Evolutionary conservation across 1,140 invertebrate genomes (phyloP).

Genomic region (Trichomalopsis sarcophagae): DNA sequence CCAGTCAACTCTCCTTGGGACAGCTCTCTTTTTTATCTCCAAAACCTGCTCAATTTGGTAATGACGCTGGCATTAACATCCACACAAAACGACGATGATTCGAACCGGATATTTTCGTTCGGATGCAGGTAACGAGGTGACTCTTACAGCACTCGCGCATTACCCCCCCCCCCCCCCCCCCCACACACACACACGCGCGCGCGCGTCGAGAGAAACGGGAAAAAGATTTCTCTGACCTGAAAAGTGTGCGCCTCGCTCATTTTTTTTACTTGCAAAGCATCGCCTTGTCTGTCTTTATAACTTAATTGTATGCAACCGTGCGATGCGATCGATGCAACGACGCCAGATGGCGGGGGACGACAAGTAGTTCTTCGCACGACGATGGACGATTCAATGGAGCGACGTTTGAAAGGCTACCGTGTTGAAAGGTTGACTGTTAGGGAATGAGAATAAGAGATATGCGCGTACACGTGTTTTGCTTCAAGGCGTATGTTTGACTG

Average conservation of each 20-base stretch:
- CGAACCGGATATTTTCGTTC: constrained; percentile 62
- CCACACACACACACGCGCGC: constrained; percentile 1
- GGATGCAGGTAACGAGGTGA: constrained; percentile 39
- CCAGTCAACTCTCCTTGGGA: too few relatives aligned
- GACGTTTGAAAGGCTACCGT: not conserved
- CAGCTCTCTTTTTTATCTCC: too few relatives aligned
- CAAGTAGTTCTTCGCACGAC: not conserved
- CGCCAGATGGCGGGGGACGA: not conserved
- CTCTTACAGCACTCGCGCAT: not conserved
- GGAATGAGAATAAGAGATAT: not conserved
- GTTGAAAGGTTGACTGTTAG: not conserved
- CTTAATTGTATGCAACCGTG: not conserved
- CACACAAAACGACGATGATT: constrained; percentile 50
- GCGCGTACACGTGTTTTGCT: not conserved
- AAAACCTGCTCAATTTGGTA: not conserved
- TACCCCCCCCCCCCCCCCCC: too few relatives aligned
- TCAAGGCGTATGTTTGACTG: not conserved
- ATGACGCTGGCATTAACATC: not conserved
- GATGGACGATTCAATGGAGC: constrained; percentile 10
- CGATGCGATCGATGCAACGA: not conserved
- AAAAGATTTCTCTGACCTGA: constrained; percentile 70
- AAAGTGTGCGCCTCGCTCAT: constrained; percentile 57
- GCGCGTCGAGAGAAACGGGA: constrained; percentile 53
- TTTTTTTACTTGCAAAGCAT: not conserved
- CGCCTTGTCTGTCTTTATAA: not conserved